These are phyloP conservation scores for Malurus melanocephalus DNA, from an alignment of 2,113 vertebrate genomes.

Conservation along the genomic window DNA sequence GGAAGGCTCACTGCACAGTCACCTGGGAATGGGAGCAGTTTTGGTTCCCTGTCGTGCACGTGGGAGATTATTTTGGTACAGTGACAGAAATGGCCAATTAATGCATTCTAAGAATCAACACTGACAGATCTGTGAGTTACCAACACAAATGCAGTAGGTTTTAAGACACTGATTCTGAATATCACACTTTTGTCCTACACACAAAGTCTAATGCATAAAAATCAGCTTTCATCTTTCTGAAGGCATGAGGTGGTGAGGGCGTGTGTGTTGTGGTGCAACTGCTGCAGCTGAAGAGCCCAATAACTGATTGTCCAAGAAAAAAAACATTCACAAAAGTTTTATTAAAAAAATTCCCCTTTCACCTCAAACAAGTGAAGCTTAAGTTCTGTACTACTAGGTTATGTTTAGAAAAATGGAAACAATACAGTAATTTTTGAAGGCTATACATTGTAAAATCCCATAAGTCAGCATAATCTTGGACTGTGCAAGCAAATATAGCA, in stretches of 20 bases:
- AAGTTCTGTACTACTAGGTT: constrained; percentile 43
- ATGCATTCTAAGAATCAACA: neutral
- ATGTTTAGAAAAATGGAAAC: constrained; percentile 52
- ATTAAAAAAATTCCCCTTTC: constrained; percentile 67
- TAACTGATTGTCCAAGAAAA: constrained; percentile 47
- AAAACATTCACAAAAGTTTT: constrained; percentile 61
- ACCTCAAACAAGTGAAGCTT: constrained; percentile 62
- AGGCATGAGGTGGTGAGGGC: neutral
- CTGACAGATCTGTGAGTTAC: neutral
- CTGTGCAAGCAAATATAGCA: constrained; percentile 65
- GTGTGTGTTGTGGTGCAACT: neutral
- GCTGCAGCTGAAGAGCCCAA: constrained; percentile 8
- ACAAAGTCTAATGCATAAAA: neutral
- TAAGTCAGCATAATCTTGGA: constrained; percentile 49
- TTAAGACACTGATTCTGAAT: constrained; percentile 28
- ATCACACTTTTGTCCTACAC: neutral
- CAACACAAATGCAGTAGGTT: neutral
- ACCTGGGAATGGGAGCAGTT: neutral
- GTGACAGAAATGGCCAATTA: neutral
- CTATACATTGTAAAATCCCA: constrained; percentile 35
- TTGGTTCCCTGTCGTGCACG: neutral
- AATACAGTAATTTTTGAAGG: constrained; percentile 45
- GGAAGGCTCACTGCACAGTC: neutral
- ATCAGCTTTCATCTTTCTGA: neutral
- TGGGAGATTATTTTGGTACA: neutral